Evolutionary conservation across 1,140 invertebrate genomes (phyloP).

Genomic region (Plodia interpunctella): DNA sequence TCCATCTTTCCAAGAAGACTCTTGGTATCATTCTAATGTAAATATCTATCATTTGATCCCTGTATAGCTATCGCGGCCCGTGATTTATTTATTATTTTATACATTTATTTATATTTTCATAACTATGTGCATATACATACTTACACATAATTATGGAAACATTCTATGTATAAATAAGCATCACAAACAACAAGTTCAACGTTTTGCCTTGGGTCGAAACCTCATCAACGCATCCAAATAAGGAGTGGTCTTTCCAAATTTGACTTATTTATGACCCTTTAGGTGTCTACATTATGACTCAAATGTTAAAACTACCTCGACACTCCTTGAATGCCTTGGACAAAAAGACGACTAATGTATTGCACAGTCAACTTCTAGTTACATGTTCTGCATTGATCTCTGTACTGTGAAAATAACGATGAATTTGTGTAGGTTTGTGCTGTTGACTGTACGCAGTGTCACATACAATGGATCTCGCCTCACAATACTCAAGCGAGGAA

Average conservation of each 20-base stretch:
- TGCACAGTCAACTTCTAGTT: neutral
- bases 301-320: constrained; percentile 9
- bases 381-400: no score
- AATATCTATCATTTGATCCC: no score
- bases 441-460: constrained; percentile 6
- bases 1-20: no score
- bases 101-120: no score
- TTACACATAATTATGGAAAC: no score
- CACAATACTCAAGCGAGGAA: constrained; percentile 47
- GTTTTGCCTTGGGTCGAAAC: constrained; percentile 26
- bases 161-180: neutral
- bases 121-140: no score
- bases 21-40: no score
- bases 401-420: neutral
- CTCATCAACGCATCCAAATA: constrained; percentile 24
- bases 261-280: constrained; percentile 19
- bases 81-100: no score
- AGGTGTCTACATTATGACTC: constrained; percentile 4
- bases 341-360: constrained; percentile 43
- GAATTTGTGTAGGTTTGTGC: neutral
- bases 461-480: constrained; percentile 45
- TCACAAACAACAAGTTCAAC: constrained; percentile 24
- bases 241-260: constrained; percentile 25
- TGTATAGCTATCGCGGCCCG: no score
- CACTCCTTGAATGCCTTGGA: constrained; percentile 8